Evolutionary conservation across 2,113 vertebrate genomes (phyloP).

Genomic region (Ammodytes marinus): DNA sequence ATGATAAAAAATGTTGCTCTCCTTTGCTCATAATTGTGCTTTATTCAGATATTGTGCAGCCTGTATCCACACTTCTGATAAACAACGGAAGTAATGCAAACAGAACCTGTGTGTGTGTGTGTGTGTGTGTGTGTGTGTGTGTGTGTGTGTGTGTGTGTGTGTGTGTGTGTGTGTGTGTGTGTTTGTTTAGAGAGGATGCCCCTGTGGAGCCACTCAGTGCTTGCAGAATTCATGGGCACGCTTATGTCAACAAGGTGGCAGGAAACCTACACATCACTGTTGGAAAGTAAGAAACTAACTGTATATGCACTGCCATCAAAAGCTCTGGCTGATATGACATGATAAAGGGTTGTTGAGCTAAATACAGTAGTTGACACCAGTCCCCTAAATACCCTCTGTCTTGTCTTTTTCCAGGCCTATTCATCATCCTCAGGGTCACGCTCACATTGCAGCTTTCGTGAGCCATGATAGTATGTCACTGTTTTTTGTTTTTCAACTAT

Average conservation of each 20-base stretch:
- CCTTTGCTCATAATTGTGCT: background rate
- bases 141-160: constrained; percentile 49
- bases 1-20: background rate
- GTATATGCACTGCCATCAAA: background rate
- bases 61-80: background rate
- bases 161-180: constrained; percentile 42
- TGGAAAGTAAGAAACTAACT: constrained; percentile 90
- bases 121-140: background rate
- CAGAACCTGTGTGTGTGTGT: constrained; percentile 9
- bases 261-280: constrained; percentile 99
- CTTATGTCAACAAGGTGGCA: constrained; percentile 98
- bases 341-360: background rate
- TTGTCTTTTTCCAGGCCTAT: constrained; percentile 88
- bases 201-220: constrained; percentile 86
- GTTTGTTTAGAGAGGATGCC: constrained; percentile 87
- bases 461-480: constrained; percentile 93
- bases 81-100: background rate
- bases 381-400: background rate
- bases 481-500: background rate
- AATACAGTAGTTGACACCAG: background rate
- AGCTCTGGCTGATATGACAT: too few relatives aligned
- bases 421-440: constrained; percentile 96
- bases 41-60: background rate
- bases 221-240: constrained; percentile 94
- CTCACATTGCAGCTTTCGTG: constrained; percentile 96